These are phyloP conservation scores for Psilanteris sp. DNA, from an alignment of 1,140 invertebrate genomes.

Conservation along the genomic window DNA sequence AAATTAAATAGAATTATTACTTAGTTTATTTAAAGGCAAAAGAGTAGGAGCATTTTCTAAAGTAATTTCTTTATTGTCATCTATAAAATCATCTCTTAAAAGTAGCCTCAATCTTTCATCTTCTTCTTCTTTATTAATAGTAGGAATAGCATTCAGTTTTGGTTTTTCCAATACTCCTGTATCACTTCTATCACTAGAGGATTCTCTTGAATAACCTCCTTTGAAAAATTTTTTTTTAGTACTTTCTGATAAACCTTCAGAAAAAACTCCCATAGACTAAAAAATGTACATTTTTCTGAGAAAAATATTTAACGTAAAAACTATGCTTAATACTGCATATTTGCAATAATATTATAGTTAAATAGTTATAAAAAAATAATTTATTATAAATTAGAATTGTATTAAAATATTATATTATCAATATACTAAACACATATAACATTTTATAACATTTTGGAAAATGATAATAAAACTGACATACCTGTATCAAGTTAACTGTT, in stretches of 20 bases:
- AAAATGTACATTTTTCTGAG: slow-evolving; percentile 26
- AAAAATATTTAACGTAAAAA: too few relatives aligned
- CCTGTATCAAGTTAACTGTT: slow-evolving; percentile 69
- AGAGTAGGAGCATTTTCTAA: slow-evolving; percentile 65
- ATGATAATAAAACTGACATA: slow-evolving; percentile 49
- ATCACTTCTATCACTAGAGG: slow-evolving; percentile 51
- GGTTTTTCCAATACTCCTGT: slow-evolving; percentile 64
- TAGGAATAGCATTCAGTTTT: slow-evolving; percentile 71
- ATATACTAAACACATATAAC: too few relatives aligned
- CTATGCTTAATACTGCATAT: too few relatives aligned
- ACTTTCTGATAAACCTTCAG: slow-evolving; percentile 67
- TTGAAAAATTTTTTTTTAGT: slow-evolving; percentile 32
- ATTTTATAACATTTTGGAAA: too few relatives aligned
- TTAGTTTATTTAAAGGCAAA: slow-evolving; percentile 66
- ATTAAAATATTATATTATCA: too few relatives aligned
- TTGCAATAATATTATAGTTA: too few relatives aligned
- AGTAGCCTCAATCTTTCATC: slow-evolving; percentile 70
- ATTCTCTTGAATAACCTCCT: slow-evolving; percentile 42
- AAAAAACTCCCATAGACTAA: slow-evolving; percentile 75
- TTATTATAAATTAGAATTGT: too few relatives aligned
- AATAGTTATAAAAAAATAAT: too few relatives aligned
- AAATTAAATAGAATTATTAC: slow-evolving; percentile 40
- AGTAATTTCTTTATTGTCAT: slow-evolving; percentile 66
- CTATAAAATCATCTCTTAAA: slow-evolving; percentile 73
- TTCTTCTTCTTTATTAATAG: slow-evolving; percentile 70